These are phyloP conservation scores for Philonicus albiceps DNA, from an alignment of 2,888 invertebrate species.

Conservation along the genomic window DNA sequence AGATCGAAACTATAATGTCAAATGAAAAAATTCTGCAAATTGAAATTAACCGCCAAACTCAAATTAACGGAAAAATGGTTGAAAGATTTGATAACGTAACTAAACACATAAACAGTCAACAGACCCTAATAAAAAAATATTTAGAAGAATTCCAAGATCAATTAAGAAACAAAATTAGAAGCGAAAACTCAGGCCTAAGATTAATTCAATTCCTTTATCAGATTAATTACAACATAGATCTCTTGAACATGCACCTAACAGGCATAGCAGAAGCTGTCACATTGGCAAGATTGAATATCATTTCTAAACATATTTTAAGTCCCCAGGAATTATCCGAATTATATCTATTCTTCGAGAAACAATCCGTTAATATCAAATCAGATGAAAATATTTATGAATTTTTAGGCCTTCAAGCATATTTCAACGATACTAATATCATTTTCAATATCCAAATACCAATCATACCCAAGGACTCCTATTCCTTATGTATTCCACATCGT, in stretches of 20 bases:
- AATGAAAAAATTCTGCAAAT: slow-evolving; percentile 33
- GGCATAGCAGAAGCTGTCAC: slow-evolving; percentile 47
- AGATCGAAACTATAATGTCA: not conserved
- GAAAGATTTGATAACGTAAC: slow-evolving; percentile 48
- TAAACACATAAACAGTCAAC: slow-evolving; percentile 46
- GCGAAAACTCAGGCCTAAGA: too few species aligned
- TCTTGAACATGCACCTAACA: slow-evolving; percentile 38
- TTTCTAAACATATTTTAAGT: slow-evolving; percentile 36
- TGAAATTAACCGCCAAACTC: slow-evolving; percentile 40
- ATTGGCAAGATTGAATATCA: slow-evolving; percentile 47
- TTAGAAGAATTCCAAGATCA: slow-evolving; percentile 38
- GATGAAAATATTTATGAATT: not conserved
- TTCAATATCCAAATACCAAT: not conserved
- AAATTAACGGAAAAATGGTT: too few species aligned
- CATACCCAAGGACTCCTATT: not conserved
- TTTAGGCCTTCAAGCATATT: not conserved
- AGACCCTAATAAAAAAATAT: slow-evolving; percentile 40
- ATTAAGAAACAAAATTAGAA: too few species aligned
- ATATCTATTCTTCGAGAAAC: not conserved
- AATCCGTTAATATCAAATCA: not conserved
- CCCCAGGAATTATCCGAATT: too few species aligned
- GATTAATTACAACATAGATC: slow-evolving; percentile 46
- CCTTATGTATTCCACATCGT: not conserved
- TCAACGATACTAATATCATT: not conserved
- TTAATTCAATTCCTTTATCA: slow-evolving; percentile 42